Conservation (phyloP, 2,113 vertebrate species). For the Carassius gibelio region DNA sequence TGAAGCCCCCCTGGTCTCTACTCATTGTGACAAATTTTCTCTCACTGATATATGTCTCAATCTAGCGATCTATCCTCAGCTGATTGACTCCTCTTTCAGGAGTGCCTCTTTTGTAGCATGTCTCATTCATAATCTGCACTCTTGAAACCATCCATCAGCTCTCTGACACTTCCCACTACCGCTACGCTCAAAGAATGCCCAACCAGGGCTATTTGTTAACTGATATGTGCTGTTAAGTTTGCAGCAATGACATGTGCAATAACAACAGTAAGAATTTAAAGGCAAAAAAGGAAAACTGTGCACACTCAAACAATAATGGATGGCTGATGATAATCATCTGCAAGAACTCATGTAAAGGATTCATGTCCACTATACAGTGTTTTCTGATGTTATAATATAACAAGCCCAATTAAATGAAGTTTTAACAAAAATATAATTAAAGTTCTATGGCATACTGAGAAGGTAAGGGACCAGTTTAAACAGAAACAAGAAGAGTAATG, state of each 20-base stretch:
- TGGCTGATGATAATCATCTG: not conserved
- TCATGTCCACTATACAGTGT: not conserved
- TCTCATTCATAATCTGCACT: conserved; percentile 17
- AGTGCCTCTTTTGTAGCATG: not conserved
- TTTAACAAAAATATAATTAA: not conserved
- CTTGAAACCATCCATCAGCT: conserved; percentile 19
- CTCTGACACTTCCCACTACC: conserved; percentile 14
- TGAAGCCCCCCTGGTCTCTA: not conserved
- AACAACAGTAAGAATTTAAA: not conserved
- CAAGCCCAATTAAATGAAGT: not conserved
- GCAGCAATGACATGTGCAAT: not conserved
- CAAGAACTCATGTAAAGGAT: not conserved
- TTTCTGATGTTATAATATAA: not conserved
- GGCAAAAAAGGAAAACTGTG: not conserved
- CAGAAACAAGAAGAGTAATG: not conserved
- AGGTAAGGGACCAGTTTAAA: not conserved
- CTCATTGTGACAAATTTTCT: not conserved
- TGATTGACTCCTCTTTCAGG: not conserved
- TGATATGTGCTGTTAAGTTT: conserved; percentile 10
- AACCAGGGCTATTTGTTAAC: not conserved
- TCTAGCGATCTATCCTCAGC: not conserved
- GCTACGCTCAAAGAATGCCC: not conserved
- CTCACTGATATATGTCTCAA: not conserved
- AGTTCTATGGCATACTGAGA: not conserved
- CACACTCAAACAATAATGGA: not conserved